Conservation (phyloP, 2,113 vertebrate genomes). For the Drymodes brunneopygia region DNA sequence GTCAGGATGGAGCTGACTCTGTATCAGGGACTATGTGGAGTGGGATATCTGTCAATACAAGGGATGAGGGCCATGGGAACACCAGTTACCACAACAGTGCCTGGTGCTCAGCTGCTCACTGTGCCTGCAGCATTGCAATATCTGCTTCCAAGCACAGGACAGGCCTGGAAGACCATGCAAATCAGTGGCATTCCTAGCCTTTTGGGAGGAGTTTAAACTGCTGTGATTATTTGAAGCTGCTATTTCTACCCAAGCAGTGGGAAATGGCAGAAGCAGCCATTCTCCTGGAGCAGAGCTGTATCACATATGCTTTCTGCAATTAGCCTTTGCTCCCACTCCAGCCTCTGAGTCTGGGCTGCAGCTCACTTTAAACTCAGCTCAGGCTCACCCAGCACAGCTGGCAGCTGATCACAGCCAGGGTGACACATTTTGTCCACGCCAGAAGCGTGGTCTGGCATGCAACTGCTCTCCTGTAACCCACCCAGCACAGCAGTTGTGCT, state of each 20-base stretch:
- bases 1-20: not conserved
- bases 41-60: accelerated
- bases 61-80: not conserved
- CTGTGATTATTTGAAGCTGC: not conserved
- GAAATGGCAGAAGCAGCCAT: not conserved
- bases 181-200: not conserved
- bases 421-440: not conserved
- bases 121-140: not conserved
- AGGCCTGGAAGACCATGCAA: not conserved
- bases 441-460: not conserved
- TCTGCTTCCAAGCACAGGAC: accelerated
- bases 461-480: not conserved
- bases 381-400: not conserved
- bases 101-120: not conserved
- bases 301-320: not conserved
- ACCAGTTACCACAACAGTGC: accelerated
- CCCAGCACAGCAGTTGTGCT: not conserved
- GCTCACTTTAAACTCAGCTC: not conserved
- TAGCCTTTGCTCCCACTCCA: not conserved
- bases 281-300: not conserved
- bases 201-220: not conserved
- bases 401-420: not conserved
- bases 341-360: not conserved
- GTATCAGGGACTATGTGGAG: accelerated
- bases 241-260: not conserved